These are phyloP conservation scores for Anthophora plumipes DNA, from an alignment of 2,888 invertebrate genomes.

Conservation along the genomic window DNA sequence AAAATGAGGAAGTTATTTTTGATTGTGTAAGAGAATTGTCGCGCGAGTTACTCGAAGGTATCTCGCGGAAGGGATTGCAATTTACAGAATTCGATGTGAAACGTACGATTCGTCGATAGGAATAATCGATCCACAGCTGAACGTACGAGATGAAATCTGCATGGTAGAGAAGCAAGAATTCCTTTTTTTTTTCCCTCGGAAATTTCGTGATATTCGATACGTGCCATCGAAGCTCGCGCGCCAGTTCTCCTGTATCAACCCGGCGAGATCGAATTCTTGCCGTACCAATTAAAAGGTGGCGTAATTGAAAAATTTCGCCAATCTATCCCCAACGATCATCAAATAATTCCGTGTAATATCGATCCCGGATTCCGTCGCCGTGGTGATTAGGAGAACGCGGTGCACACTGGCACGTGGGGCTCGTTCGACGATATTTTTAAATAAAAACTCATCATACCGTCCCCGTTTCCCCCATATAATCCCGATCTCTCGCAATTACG, in stretches of 20 bases:
- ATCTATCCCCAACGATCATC: conserved; percentile 40
- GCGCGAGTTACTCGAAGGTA: background rate
- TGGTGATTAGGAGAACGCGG: conserved; percentile 12
- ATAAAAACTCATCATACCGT: background rate
- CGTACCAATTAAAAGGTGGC: conserved; percentile 59
- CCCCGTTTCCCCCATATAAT: too few relatives aligned
- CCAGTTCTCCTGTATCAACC: conserved; percentile 27
- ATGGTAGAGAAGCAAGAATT: background rate
- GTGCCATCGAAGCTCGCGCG: conserved; percentile 16
- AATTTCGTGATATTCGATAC: conserved; percentile 53
- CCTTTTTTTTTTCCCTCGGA: background rate
- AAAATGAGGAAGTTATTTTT: background rate
- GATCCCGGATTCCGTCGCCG: background rate
- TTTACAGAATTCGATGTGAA: background rate
- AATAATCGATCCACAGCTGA: conserved; percentile 37
- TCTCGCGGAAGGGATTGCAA: conserved; percentile 47
- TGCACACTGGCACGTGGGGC: background rate
- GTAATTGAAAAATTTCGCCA: conserved; percentile 67
- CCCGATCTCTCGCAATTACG: background rate
- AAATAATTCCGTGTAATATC: conserved; percentile 46
- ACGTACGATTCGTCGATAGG: conserved; percentile 10
- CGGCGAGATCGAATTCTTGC: conserved; percentile 43
- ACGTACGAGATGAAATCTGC: conserved; percentile 12
- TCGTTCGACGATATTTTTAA: conserved; percentile 3
- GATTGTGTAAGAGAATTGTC: background rate